Percentiles rank a stretch among this genome's conserved stretches.
These are phyloP conservation scores for Therioaphis trifolii DNA, from an alignment of 2,888 invertebrate genomes.

Conservation along the genomic window DNA sequence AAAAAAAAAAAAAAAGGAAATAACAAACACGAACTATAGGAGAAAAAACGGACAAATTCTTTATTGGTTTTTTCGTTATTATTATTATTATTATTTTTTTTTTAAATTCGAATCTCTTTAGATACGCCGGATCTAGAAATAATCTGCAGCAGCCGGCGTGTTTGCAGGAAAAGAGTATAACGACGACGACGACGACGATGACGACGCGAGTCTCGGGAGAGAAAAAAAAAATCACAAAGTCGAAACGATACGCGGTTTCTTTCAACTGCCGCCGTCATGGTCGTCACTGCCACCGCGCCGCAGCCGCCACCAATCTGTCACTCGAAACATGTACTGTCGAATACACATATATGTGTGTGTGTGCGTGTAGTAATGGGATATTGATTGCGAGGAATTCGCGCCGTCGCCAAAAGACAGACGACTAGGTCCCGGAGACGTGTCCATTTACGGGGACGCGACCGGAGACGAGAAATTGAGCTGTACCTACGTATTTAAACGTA, in stretches of 20 bases:
- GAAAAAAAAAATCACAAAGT: background rate
- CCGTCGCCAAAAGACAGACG: conserved; percentile 15
- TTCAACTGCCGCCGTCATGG: background rate
- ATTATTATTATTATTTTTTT: background rate
- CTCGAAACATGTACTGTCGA: background rate
- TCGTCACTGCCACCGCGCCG: conserved; percentile 20
- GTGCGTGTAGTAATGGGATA: conserved; percentile 12
- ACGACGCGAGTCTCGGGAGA: background rate
- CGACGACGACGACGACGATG: background rate
- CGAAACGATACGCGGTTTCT: conserved; percentile 34
- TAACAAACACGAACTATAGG: background rate
- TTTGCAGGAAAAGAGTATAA: background rate
- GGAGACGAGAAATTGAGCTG: conserved; percentile 49
- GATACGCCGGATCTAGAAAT: conserved; percentile 40
- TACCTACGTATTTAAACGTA: background rate
- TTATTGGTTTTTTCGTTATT: background rate
- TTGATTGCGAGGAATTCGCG: conserved; percentile 41
- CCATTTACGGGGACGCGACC: conserved; percentile 50
- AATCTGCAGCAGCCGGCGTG: conserved; percentile 21
- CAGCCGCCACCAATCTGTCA: conserved; percentile 49
- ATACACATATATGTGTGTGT: background rate
- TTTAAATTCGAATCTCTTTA: conserved; percentile 9
- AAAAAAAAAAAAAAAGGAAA: background rate
- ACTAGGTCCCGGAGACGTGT: conserved; percentile 13
- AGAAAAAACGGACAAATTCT: conserved; percentile 5